Percentiles rank a stretch among this genome's conserved stretches.
Conservation (phyloP, 2,797 vertebrate genomes). For the Anguilla pacifica region DNA sequence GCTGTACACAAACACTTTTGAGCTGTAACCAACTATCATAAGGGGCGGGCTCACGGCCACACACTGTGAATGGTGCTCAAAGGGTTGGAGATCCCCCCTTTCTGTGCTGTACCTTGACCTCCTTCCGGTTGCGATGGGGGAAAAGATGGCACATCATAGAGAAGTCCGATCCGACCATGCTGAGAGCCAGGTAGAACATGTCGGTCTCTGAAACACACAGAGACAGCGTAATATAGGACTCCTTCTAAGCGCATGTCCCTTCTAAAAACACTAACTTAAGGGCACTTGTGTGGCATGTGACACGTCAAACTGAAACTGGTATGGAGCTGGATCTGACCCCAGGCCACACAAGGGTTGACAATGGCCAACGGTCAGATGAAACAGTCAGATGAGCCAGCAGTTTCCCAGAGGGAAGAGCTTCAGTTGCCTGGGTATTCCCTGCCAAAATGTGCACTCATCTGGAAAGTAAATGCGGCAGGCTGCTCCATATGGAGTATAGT, state of each 20-base stretch:
- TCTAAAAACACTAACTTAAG: background rate
- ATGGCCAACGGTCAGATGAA: background rate
- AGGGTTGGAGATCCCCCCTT: background rate
- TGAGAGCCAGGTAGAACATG: conserved; percentile 96
- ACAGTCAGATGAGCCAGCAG: background rate
- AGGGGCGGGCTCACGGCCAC: background rate
- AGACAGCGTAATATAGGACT: conserved; percentile 16
- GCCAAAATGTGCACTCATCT: too few species aligned
- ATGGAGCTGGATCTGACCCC: background rate
- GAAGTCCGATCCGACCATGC: conserved; percentile 98
- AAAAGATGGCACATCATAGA: conserved; percentile 95
- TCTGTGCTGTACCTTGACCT: conserved; percentile 85
- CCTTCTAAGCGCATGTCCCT: background rate
- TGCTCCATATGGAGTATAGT: background rate
- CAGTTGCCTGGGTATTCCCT: background rate
- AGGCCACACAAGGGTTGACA: background rate
- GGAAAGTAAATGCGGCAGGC: background rate
- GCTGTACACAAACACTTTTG: background rate
- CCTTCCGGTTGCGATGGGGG: conserved; percentile 87
- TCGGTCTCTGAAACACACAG: conserved; percentile 82
- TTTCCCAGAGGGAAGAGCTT: background rate
- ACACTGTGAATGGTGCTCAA: background rate
- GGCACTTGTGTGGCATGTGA: background rate
- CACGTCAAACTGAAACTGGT: background rate
- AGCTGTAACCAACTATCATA: background rate